These are phyloP conservation scores for Clupea harengus DNA, from an alignment of 2,113 vertebrate species.

Conservation along the genomic window DNA sequence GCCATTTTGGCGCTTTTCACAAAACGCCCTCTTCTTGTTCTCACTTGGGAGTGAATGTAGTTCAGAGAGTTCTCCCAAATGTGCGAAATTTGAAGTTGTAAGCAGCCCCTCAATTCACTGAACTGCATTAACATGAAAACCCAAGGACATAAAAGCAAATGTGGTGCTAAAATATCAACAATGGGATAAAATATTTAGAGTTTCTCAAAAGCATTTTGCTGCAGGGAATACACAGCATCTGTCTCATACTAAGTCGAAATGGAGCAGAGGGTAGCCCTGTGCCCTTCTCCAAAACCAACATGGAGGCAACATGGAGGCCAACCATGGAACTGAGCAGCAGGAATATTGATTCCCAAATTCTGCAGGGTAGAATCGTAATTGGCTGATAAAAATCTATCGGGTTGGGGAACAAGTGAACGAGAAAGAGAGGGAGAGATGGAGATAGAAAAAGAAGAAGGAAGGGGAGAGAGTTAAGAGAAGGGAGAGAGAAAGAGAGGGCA, in stretches of 20 bases:
- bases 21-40: background rate
- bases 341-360: background rate
- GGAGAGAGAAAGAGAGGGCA: background rate
- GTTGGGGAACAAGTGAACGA: background rate
- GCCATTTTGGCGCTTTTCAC: background rate
- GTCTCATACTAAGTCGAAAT: background rate
- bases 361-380: background rate
- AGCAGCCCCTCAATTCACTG: background rate
- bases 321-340: background rate
- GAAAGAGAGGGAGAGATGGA: background rate
- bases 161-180: background rate
- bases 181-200: background rate
- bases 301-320: background rate
- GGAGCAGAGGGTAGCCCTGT: background rate
- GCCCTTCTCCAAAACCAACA: background rate
- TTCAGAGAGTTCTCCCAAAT: background rate
- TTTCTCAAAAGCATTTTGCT: background rate
- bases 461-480: background rate
- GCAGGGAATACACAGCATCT: background rate
- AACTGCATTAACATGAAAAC: background rate
- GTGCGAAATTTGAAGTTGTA: background rate
- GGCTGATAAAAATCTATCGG: background rate
- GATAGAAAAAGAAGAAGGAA: no score
- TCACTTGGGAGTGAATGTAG: background rate
- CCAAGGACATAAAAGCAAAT: background rate